Evolutionary conservation across 2,888 invertebrate species (phyloP).

Genomic region (Blera fallax): DNA sequence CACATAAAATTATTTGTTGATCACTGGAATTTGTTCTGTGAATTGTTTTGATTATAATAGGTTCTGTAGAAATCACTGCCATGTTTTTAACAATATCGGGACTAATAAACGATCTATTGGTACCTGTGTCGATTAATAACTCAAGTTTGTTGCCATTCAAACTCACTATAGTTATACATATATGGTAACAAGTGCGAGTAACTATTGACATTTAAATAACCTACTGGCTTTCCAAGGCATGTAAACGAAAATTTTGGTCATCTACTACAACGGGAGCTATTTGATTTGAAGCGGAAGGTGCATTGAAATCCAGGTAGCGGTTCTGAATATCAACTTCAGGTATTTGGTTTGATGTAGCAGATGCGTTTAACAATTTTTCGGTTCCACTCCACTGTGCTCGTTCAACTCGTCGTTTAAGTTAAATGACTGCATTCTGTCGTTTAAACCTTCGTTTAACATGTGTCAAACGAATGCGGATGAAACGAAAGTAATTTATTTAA

Average conservation of each 20-base stretch:
- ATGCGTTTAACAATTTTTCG: neutral
- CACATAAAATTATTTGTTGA: neutral
- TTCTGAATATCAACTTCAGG: too few species aligned
- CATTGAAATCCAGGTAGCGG: too few species aligned
- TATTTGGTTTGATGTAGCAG: too few species aligned
- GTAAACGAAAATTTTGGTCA: conserved; percentile 26
- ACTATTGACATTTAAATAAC: neutral
- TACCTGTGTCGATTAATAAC: neutral
- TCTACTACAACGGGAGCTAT: neutral
- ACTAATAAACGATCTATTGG: neutral
- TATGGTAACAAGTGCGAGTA: neutral
- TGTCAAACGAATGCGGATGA: neutral
- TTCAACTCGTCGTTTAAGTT: neutral
- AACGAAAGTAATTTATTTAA: neutral
- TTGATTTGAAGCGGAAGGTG: neutral
- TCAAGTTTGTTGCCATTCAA: neutral
- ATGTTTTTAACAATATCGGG: neutral
- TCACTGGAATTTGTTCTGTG: neutral
- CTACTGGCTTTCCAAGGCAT: conserved; percentile 22
- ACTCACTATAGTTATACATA: neutral
- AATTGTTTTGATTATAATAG: too few species aligned
- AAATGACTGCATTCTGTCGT: neutral
- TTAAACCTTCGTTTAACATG: neutral
- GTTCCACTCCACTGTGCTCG: neutral
- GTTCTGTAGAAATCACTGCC: neutral